Evolutionary conservation across 92 coral and sea anemone genomes (phyloP).

Genomic region (Anthopleura xanthogrammica): DNA sequence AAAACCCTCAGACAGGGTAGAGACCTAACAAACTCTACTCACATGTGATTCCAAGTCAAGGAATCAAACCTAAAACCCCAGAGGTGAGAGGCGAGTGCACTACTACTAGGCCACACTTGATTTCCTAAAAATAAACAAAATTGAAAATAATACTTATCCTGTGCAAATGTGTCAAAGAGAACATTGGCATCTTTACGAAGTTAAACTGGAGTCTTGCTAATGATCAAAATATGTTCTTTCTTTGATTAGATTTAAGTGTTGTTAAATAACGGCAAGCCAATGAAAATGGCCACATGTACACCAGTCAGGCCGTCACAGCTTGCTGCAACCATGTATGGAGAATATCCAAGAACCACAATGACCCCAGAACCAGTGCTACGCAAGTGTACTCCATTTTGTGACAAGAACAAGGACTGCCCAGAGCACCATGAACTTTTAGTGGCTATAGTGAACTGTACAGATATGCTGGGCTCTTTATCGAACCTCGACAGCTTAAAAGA

Average conservation of each 20-base stretch:
- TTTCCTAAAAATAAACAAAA: too few relatives aligned
- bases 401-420: constrained; percentile 85
- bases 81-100: too few relatives aligned
- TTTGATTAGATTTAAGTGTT: constrained; percentile 10
- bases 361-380: constrained; percentile 71
- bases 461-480: constrained; percentile 90
- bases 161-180: too few relatives aligned
- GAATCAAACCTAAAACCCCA: too few relatives aligned
- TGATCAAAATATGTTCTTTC: not conserved
- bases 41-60: too few relatives aligned
- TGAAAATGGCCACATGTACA: constrained; percentile 36
- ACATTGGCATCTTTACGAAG: too few relatives aligned
- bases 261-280: not conserved
- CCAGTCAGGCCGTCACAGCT: constrained; percentile 38
- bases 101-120: too few relatives aligned
- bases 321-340: constrained; percentile 52
- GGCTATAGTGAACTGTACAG: constrained; percentile 93
- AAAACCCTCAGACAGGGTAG: too few relatives aligned
- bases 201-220: not conserved
- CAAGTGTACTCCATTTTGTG: constrained; percentile 97
- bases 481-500: constrained; percentile 88
- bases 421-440: constrained; percentile 93
- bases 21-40: too few relatives aligned
- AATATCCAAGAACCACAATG: constrained; percentile 57
- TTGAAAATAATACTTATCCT: too few relatives aligned